phyloP scores from a whole-genome alignment of 2,797 vertebrate species.

The Brachymystax lenok region DNA sequence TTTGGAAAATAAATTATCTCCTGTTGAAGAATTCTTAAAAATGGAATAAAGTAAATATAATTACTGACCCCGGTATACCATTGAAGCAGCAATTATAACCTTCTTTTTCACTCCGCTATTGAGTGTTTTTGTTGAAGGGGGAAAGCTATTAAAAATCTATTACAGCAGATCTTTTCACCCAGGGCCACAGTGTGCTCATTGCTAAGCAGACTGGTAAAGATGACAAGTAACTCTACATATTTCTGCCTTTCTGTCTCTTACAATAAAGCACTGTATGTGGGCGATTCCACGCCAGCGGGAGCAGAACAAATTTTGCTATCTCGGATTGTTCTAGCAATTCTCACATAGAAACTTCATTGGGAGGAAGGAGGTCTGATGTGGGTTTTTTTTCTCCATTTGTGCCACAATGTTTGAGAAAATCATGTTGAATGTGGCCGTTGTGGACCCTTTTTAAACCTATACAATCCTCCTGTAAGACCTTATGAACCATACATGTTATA shows the following conservation, averaged over 20 bases:
- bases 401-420: too few species aligned
- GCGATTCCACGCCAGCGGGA: too few species aligned
- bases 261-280: too few species aligned
- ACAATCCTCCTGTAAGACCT: too few species aligned
- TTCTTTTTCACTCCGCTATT: constrained; percentile 58
- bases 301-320: too few species aligned
- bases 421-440: too few species aligned
- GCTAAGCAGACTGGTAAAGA: constrained; percentile 55
- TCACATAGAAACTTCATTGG: too few species aligned
- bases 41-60: constrained; percentile 38
- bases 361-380: too few species aligned
- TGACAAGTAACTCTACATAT: constrained; percentile 52
- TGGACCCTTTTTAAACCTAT: too few species aligned
- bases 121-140: constrained; percentile 57
- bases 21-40: constrained; percentile 11
- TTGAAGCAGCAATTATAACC: constrained; percentile 39
- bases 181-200: constrained; percentile 57
- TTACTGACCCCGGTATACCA: constrained; percentile 49
- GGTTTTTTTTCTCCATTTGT: too few species aligned
- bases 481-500: too few species aligned
- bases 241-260: constrained; percentile 38
- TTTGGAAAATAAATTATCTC: constrained; percentile 33
- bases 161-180: constrained; percentile 57
- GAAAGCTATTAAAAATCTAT: constrained; percentile 63
- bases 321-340: too few species aligned